Base-by-base conservation (phyloP, 2,888 invertebrate species). In the Halocaridina rubra region DNA sequence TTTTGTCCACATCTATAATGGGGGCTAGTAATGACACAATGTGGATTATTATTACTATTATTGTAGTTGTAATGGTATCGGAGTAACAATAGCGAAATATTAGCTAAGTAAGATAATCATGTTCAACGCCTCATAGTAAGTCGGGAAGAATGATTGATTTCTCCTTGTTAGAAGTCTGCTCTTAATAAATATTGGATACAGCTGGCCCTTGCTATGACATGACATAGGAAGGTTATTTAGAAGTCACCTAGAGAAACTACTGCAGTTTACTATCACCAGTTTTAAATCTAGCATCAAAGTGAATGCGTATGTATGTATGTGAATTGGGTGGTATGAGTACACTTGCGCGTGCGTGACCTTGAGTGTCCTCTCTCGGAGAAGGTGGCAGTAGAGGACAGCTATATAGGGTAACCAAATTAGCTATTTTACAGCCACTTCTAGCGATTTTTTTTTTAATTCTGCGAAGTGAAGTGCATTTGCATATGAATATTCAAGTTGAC, bases 271-370 rank as follows among this genome's bases (percentile, higher is more conserved):
- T 33, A 19, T 30, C 19, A 32, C 19, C 22, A 8, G 19, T 30
- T 77, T 77, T 77, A 61, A 77, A 77, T 16, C 61, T 59, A 27
- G 76, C 76, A 53, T 13, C 59, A 22, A 16, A 3, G 61, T 16
- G 76, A n/a, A 19, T 7, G 30, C 30, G 53, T 10, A 19, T 7
- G 10, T n/a, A 22, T 59, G 76, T 61, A 57, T 77, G 76, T 59
- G 76, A 22, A 33, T 32, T 1, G 22, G 5, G 59, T 29, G 32
- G 59, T 53, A 39, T 74, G 39, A 53, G n/a, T 13, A 27, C 39
- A 53, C 53, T 27, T 59, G 32, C 59, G 59, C 22, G 7, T 22
- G 76, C 19, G 33, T 10, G 59, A 22, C 57, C 59, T 22, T 29
- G 22, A 32, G n/a, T 30, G 76, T 30, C 59, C 61, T 61, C 57